Percentiles rank a stretch among this genome's conserved stretches.
Evolutionary conservation across 2,888 invertebrate species (phyloP).

Genomic region (Sphecodes monilicornis): DNA sequence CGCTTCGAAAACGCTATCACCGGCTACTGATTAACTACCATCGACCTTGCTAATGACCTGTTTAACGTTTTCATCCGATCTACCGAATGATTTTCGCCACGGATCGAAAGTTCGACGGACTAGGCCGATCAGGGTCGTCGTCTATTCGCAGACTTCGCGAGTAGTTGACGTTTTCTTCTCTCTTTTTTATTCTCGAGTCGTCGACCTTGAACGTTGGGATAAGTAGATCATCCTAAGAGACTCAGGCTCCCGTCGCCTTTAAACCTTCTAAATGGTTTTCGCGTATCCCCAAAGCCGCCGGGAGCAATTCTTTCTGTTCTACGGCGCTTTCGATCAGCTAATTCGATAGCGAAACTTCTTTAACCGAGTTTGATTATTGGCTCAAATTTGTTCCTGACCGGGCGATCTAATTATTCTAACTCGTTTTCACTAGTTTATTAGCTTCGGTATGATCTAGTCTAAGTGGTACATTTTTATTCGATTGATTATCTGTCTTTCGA

Average conservation of each 20-base stretch:
- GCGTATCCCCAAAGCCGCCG: background rate
- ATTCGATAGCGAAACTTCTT: background rate
- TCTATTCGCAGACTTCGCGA: background rate
- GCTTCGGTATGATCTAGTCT: background rate
- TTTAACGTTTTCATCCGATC: background rate
- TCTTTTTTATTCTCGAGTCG: background rate
- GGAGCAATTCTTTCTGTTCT: background rate
- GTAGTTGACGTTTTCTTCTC: background rate
- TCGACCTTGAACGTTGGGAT: background rate
- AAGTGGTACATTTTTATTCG: no score
- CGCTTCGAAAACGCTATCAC: constrained; percentile 15
- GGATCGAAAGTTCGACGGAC: background rate
- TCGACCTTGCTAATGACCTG: constrained; percentile 3
- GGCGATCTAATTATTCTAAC: background rate
- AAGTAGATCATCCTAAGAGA: background rate
- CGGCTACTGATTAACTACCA: constrained; percentile 9
- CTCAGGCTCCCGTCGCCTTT: background rate
- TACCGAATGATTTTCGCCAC: background rate
- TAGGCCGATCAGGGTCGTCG: background rate
- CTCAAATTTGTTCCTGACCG: background rate
- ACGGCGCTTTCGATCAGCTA: background rate
- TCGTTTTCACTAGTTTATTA: background rate
- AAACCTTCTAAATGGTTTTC: background rate
- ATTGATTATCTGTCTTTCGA: no score
- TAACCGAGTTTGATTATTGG: background rate